Evolutionary conservation across 2,113 vertebrate genomes (phyloP).

Genomic region (Varanus komodoensis): DNA sequence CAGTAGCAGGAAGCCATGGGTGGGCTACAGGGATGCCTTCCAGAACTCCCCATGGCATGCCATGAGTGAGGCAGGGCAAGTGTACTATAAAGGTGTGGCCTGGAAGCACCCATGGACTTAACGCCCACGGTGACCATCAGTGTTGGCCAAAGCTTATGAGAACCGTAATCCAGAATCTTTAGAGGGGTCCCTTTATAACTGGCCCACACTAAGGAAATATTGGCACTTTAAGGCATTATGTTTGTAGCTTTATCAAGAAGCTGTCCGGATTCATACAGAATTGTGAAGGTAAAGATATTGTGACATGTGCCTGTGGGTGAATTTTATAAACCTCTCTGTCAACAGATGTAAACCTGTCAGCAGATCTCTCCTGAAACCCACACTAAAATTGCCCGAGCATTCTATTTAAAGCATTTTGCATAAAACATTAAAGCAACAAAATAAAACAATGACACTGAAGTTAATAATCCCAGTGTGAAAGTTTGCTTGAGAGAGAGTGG

Average conservation of each 20-base stretch:
- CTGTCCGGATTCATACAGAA: not conserved
- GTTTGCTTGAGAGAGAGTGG: not conserved
- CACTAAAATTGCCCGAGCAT: not conserved
- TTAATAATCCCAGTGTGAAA: not conserved
- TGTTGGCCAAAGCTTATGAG: too few species aligned
- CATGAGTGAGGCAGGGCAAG: too few species aligned
- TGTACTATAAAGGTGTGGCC: too few species aligned
- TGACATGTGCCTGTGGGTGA: constrained; percentile 10
- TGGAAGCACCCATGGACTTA: too few species aligned
- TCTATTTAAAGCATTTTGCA: accelerated
- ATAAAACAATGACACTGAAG: not conserved
- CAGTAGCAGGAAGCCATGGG: too few species aligned
- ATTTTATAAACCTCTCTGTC: constrained; percentile 19
- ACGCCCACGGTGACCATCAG: too few species aligned
- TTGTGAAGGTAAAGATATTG: not conserved
- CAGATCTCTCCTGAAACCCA: constrained; percentile 21
- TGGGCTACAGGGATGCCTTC: too few species aligned
- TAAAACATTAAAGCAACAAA: too few species aligned
- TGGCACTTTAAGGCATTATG: constrained; percentile 10
- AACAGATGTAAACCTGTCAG: not conserved
- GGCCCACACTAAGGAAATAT: not conserved
- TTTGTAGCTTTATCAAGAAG: constrained; percentile 27
- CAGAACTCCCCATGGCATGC: too few species aligned
- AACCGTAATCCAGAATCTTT: too few species aligned
- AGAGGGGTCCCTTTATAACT: not conserved